These are phyloP conservation scores for Atrina japonica DNA, from an alignment of 2,888 invertebrate genomes.

Conservation along the genomic window DNA sequence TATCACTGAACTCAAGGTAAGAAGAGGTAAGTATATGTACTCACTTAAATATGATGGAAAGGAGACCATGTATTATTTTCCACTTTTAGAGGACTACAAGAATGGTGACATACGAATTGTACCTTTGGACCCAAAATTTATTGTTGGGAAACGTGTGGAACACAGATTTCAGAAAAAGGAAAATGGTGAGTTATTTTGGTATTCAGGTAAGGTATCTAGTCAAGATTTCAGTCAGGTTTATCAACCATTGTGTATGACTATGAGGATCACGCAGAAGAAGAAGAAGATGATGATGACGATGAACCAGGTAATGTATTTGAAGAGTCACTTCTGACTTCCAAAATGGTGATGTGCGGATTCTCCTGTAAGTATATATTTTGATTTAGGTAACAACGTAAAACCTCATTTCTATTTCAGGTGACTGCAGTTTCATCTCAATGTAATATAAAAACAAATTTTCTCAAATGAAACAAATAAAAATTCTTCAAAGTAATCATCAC, in stretches of 20 bases:
- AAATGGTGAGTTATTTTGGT: background rate
- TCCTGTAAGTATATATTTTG: background rate
- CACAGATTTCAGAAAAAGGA: slow-evolving; percentile 6
- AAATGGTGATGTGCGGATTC: slow-evolving; percentile 1
- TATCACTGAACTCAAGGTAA: background rate
- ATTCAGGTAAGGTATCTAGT: background rate
- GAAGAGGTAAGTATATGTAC: slow-evolving; percentile 1
- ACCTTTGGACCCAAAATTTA: background rate
- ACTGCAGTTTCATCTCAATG: no score
- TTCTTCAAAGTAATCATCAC: no score
- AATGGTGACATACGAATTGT: slow-evolving; percentile 5
- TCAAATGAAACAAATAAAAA: no score
- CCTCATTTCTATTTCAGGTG: no score
- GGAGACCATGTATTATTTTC: background rate
- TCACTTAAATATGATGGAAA: background rate
- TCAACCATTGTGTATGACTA: background rate
- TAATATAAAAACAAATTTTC: no score
- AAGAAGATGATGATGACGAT: background rate
- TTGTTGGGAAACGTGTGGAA: background rate
- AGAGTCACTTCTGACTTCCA: background rate
- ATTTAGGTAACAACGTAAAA: no score
- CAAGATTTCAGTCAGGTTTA: background rate
- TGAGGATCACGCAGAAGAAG: background rate
- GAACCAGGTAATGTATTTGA: slow-evolving; percentile 7
- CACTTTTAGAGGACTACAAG: slow-evolving; percentile 1